Percentiles rank a stretch among this genome's conserved stretches.
Evolutionary conservation across 2,888 invertebrate genomes (phyloP).

Genomic region (Eupithecia subumbrata): DNA sequence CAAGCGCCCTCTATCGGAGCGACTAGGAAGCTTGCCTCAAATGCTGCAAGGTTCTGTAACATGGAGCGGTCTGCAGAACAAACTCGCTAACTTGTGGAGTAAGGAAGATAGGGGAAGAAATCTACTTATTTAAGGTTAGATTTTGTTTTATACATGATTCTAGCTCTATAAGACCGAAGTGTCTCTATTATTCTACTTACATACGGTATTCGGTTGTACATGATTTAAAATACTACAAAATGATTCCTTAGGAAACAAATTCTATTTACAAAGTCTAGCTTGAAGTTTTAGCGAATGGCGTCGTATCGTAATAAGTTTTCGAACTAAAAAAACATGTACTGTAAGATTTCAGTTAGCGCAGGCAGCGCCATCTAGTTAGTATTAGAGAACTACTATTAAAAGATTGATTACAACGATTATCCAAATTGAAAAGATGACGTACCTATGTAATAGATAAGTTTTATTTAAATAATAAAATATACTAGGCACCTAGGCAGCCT

Average conservation of each 20-base stretch:
- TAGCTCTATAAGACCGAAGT: background rate
- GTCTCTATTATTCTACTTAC: background rate
- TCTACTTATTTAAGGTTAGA: slow-evolving; percentile 52
- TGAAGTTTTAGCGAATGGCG: background rate
- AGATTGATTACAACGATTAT: background rate
- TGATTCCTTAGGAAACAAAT: background rate
- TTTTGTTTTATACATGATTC: background rate
- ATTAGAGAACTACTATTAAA: background rate
- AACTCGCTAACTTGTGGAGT: slow-evolving; percentile 58
- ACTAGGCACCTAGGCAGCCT: background rate
- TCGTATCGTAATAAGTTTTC: background rate
- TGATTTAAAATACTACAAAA: background rate
- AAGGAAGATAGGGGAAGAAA: slow-evolving; percentile 63
- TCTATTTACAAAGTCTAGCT: background rate
- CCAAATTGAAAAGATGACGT: background rate
- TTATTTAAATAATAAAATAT: background rate
- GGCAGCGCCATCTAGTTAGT: slow-evolving; percentile 1
- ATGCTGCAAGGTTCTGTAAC: slow-evolving; percentile 63
- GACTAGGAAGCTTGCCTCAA: slow-evolving; percentile 65
- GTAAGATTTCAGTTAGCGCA: too few species aligned
- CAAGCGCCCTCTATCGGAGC: slow-evolving; percentile 84
- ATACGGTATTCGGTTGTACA: background rate
- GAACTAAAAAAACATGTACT: background rate
- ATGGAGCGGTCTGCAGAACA: slow-evolving; percentile 66
- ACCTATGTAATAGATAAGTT: too few species aligned